Evolutionary conservation across 2,113 vertebrate species (phyloP).

Genomic region (Anoura caudifer): DNA sequence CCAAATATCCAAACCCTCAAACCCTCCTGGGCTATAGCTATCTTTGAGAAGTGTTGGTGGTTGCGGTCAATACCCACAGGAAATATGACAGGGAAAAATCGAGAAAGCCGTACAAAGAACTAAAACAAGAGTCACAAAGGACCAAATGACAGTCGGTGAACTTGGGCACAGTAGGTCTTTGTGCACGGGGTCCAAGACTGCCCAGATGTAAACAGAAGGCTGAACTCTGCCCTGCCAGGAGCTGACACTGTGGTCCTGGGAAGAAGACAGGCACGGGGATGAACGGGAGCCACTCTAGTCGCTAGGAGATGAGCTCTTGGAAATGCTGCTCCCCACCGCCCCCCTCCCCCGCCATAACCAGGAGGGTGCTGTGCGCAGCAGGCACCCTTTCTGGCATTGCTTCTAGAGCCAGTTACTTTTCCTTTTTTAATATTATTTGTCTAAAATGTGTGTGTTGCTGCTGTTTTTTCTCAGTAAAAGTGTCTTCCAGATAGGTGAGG

Average conservation of each 20-base stretch:
- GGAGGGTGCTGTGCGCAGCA: accelerated
- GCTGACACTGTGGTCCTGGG: not conserved
- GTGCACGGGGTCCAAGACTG: not conserved
- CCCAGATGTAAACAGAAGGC: not conserved
- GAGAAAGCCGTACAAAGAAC: not conserved
- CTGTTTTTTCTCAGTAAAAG: not conserved
- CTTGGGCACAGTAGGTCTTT: not conserved
- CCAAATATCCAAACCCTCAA: not conserved
- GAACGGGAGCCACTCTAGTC: not conserved
- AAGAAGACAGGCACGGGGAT: not conserved
- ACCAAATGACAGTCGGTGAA: not conserved
- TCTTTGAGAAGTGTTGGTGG: not conserved
- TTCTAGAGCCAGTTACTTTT: not conserved
- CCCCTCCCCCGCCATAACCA: too few species aligned
- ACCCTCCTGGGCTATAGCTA: accelerated
- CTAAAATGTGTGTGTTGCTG: not conserved
- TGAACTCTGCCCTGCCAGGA: not conserved
- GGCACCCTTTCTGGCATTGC: not conserved
- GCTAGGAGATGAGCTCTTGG: not conserved
- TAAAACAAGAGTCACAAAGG: not conserved
- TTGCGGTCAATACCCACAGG: not conserved
- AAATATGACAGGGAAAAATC: not conserved
- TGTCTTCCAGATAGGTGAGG: not conserved
- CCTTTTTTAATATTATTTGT: not conserved
- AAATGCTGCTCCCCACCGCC: not conserved